A percentile compares a stretch with the other conserved stretches of the same genome.
Conservation (phyloP, 2,888 invertebrate genomes). For the Formica aserva region DNA sequence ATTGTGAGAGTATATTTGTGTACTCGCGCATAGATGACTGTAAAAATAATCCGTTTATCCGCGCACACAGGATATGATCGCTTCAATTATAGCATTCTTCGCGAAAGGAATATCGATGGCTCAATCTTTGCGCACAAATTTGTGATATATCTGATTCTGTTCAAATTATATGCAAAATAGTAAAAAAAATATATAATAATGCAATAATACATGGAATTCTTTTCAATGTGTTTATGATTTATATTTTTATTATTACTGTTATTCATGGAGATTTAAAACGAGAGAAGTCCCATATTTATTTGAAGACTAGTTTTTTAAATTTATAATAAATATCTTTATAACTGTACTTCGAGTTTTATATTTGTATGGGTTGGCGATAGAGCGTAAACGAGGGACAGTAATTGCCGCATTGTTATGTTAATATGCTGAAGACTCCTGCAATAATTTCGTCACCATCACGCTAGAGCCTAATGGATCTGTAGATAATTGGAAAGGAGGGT, state of each 20-base stretch:
- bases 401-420: constrained; percentile 83
- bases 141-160: background rate
- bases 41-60: constrained; percentile 37
- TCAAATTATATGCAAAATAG: background rate
- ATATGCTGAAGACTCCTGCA: constrained; percentile 80
- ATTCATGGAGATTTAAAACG: too few relatives aligned
- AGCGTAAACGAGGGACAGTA: constrained; percentile 54
- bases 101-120: background rate
- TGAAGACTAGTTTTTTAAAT: background rate
- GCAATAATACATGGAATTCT: background rate
- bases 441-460: constrained; percentile 80
- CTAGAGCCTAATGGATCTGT: constrained; percentile 81
- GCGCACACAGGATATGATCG: too few relatives aligned
- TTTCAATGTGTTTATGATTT: background rate
- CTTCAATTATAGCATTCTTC: constrained; percentile 2
- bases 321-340: background rate
- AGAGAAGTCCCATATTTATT: background rate
- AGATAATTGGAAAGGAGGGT: constrained; percentile 79
- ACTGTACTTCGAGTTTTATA: background rate
- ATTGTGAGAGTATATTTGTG: constrained; percentile 22
- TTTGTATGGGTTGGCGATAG: constrained; percentile 5
- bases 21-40: background rate
- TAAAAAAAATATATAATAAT: background rate
- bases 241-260: background rate
- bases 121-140: background rate